phyloP scores from a whole-genome alignment of 2,888 invertebrate genomes.

The Elmis aenea region DNA sequence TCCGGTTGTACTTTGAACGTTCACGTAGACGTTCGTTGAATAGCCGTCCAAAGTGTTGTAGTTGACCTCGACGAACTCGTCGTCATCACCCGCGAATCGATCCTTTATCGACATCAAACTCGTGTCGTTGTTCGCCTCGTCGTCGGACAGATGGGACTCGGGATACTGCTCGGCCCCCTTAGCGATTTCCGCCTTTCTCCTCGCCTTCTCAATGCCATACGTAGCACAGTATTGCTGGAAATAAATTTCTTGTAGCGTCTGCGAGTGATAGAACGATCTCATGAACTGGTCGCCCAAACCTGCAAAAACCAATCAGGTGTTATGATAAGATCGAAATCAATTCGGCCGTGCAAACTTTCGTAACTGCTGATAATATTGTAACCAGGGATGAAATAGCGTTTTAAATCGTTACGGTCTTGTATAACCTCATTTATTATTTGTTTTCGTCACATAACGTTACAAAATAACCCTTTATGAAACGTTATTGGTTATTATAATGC shows the following conservation, averaged over 20 bases:
- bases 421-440: no score
- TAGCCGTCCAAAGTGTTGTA: conserved; percentile 17
- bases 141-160: conserved; percentile 18
- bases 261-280: conserved; percentile 29
- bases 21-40: conserved; percentile 19
- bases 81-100: conserved; percentile 7
- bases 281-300: conserved; percentile 37
- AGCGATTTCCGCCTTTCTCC: conserved; percentile 17
- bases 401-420: no score
- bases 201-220: conserved; percentile 19
- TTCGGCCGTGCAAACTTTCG: no score
- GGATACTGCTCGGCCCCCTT: conserved; percentile 9
- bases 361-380: no score
- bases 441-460: no score
- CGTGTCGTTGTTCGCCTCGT: conserved; percentile 20
- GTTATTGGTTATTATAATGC: no score
- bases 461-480: no score
- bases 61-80: conserved; percentile 1
- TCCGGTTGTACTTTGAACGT: conserved; percentile 7
- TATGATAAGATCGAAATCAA: no score
- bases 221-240: conserved; percentile 32
- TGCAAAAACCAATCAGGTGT: no score
- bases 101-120: conserved; percentile 7
- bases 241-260: conserved; percentile 35
- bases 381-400: no score